Base-by-base conservation (phyloP, 2,888 invertebrate species). In the Apamea crenata region DNA sequence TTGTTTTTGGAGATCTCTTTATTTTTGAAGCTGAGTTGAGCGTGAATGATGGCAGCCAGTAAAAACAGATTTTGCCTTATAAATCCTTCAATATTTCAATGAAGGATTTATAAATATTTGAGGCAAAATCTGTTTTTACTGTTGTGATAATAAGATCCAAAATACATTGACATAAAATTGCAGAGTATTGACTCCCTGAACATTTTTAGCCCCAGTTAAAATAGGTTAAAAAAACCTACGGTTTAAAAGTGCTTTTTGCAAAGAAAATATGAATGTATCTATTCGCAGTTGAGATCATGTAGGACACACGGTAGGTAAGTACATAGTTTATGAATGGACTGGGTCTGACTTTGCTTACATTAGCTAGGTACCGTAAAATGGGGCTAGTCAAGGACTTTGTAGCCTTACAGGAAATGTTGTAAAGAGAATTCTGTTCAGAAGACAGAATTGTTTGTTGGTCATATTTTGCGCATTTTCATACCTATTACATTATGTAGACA, bases 281-380 rank as follows among this genome's bases (percentile, higher is more conserved):
- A 50, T 53, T 40, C 18, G 21, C 36, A 69, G 56, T 47, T 40
- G 63, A 83, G 59, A 56, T 44, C 18, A 29, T 59, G 47, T 73
- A 65, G 5, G 16, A 61, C 0, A 77, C 29, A 47, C 44, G 25
- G 56, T 44, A 71, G 32, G 56, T 44, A 71, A n/a, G 56, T 50
- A 61, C 61, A 47, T 78, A 50, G 32, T 12, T 78, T 79, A 73
- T 84, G 63, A 82, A 82, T 82, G 84, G 29, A 59, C 47, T 70
- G 70, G 63, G 21, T 69, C 32, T 69, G 18, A 50, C 14, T 32
- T 72, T 59, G 68, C 72, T 79, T 56, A 67, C 70, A 53, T 72
- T 59, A 69, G 72, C 36, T 40, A 40, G 67, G 5, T 67, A 14
- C 25, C 18, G 36, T 59, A 59, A 79, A 82, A 69, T 84, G 63